phyloP scores from a whole-genome alignment of 2,113 vertebrate species.

The Hippocampus zosterae region DNA sequence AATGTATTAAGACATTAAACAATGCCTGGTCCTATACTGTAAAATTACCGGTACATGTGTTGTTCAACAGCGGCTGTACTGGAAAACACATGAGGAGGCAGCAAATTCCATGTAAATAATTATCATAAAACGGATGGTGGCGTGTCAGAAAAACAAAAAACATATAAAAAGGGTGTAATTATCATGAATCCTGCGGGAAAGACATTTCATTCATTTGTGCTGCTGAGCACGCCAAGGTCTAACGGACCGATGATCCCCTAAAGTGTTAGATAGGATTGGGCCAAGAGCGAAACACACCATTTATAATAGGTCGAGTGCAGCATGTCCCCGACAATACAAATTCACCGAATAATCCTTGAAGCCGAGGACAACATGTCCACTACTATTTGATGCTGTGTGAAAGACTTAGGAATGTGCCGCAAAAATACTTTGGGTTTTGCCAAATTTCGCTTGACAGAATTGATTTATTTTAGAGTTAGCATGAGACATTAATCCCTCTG shows the following conservation, averaged over 20 bases:
- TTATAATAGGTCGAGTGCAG: slow-evolving; percentile 45
- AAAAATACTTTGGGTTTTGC: slow-evolving; percentile 10
- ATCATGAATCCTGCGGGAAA: slow-evolving; percentile 28
- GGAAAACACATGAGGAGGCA: slow-evolving; percentile 8
- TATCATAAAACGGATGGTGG: slow-evolving; percentile 6
- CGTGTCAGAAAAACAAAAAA: slow-evolving; percentile 1
- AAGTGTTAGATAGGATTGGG: slow-evolving; percentile 56
- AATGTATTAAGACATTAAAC: slow-evolving; percentile 19
- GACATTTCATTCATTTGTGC: slow-evolving; percentile 19
- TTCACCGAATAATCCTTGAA: slow-evolving; percentile 60
- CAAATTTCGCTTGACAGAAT: slow-evolving; percentile 24
- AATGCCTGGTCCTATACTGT: not conserved
- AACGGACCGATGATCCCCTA: slow-evolving; percentile 36
- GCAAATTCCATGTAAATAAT: not conserved
- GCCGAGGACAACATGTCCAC: slow-evolving; percentile 38
- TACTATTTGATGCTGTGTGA: slow-evolving; percentile 21
- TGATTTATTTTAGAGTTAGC: slow-evolving; percentile 8
- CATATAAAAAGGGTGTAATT: not conserved
- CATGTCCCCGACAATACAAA: slow-evolving; percentile 44
- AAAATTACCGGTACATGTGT: slow-evolving; percentile 18
- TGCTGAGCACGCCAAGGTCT: slow-evolving; percentile 39
- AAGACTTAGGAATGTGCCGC: slow-evolving; percentile 12
- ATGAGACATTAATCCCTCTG: slow-evolving; percentile 5
- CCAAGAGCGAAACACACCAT: slow-evolving; percentile 50
- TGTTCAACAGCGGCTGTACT: slow-evolving; percentile 5